A percentile compares a stretch with the other conserved stretches of the same genome.
Conservation (phyloP, 2,113 vertebrate species). For the Trogon surrucura region DNA sequence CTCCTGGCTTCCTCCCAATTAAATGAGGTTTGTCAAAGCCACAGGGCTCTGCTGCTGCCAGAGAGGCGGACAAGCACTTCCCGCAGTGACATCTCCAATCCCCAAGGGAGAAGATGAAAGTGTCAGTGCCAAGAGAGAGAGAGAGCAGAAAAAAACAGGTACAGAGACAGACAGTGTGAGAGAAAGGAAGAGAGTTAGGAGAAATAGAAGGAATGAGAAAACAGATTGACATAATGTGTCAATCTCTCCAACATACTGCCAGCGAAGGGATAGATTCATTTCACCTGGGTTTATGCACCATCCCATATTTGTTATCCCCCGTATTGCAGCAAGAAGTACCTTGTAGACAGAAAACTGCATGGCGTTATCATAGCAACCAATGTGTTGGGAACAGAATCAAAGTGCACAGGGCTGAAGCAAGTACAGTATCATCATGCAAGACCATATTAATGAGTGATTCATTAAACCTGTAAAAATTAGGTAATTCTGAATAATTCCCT, state of each 20-base stretch:
- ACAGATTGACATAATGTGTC: slow-evolving; percentile 10
- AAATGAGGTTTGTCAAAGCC: slow-evolving; percentile 91
- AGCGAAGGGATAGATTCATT: neutral
- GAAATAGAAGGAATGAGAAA: slow-evolving; percentile 50
- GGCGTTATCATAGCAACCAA: slow-evolving; percentile 26
- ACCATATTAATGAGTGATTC: slow-evolving; percentile 28
- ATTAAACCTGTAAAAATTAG: slow-evolving; percentile 30
- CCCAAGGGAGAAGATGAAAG: slow-evolving; percentile 87
- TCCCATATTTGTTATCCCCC: neutral
- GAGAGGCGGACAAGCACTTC: slow-evolving; percentile 85
- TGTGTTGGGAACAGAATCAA: slow-evolving; percentile 33
- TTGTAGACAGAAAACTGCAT: neutral
- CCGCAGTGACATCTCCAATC: slow-evolving; percentile 85
- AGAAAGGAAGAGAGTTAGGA: slow-evolving; percentile 10
- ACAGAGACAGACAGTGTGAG: slow-evolving; percentile 65
- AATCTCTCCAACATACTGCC: neutral
- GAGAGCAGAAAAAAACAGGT: slow-evolving; percentile 63
- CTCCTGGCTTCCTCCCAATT: slow-evolving; percentile 89
- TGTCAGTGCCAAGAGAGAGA: slow-evolving; percentile 70
- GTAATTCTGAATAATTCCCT: slow-evolving; percentile 32
- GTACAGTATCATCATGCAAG: neutral
- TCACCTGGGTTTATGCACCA: neutral
- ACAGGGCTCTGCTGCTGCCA: slow-evolving; percentile 85
- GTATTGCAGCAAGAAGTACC: neutral
- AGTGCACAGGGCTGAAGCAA: neutral